A percentile compares a stretch with the other conserved stretches of the same genome.
Evolutionary conservation across 2,797 vertebrate genomes (phyloP).

Genomic region (Sebastes diploproa): DNA sequence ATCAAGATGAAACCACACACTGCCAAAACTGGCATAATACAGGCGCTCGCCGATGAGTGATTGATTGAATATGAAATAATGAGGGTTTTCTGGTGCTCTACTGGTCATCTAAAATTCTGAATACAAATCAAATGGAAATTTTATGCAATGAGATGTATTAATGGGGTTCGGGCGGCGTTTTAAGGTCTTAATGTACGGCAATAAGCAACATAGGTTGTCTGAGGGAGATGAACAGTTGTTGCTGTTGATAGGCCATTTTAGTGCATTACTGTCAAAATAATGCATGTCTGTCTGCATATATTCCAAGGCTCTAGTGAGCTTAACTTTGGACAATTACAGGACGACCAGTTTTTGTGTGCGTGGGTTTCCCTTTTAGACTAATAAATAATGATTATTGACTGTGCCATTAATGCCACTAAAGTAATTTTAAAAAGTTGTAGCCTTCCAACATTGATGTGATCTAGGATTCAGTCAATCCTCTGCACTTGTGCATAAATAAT

Average conservation of each 20-base stretch:
- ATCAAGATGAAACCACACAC: conserved; percentile 83
- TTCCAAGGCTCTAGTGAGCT: conserved; percentile 61
- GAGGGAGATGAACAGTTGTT: conserved; percentile 81
- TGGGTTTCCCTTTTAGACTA: conserved; percentile 46
- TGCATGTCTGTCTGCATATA: conserved; percentile 80
- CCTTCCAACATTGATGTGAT: conserved; percentile 18
- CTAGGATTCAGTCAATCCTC: background rate
- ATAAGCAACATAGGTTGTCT: conserved; percentile 82
- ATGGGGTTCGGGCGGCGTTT: conserved; percentile 79
- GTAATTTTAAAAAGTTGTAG: conserved; percentile 16
- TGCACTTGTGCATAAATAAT: background rate
- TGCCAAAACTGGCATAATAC: conserved; percentile 69
- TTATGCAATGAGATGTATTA: conserved; percentile 87
- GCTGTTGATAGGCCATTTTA: conserved; percentile 84
- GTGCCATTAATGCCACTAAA: conserved; percentile 47
- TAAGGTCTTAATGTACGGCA: conserved; percentile 86
- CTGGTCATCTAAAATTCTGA: conserved; percentile 87
- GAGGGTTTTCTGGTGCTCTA: conserved; percentile 81
- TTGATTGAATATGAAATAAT: conserved; percentile 90
- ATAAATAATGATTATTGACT: conserved; percentile 49
- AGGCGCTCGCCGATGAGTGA: conserved; percentile 81
- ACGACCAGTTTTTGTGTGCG: conserved; percentile 32
- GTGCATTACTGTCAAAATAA: conserved; percentile 88
- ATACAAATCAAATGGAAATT: conserved; percentile 88
- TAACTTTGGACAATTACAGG: conserved; percentile 75